phyloP scores from a whole-genome alignment of 2,797 vertebrate species.

The Scarus forsteni region DNA sequence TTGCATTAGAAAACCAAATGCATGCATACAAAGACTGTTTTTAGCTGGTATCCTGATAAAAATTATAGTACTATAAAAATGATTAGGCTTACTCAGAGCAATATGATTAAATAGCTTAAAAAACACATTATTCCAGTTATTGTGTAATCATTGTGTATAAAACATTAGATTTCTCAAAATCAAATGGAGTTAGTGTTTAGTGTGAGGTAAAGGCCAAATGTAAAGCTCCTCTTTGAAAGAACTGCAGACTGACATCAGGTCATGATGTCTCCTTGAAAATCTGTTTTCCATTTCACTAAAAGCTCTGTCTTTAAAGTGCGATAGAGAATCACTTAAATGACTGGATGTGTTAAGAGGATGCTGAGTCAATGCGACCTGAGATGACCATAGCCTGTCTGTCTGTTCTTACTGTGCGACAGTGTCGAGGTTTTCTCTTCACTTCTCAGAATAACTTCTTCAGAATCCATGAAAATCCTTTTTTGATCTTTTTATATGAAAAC shows the following conservation, averaged over 20 bases:
- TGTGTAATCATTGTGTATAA: too few relatives aligned
- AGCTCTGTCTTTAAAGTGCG: constrained; percentile 9
- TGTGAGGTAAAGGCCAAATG: background rate
- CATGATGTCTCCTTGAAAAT: constrained; percentile 11
- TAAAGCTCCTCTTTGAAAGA: background rate
- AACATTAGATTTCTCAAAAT: too few relatives aligned
- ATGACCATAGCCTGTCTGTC: constrained; percentile 1
- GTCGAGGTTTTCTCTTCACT: constrained; percentile 14
- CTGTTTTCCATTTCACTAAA: constrained; percentile 21
- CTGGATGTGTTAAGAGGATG: background rate
- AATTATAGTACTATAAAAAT: background rate
- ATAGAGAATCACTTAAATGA: background rate
- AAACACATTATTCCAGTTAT: too few relatives aligned
- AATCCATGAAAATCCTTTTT: constrained; percentile 9
- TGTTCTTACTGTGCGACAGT: background rate
- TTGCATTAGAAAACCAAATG: background rate
- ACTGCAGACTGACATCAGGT: constrained; percentile 1
- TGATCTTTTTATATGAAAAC: background rate
- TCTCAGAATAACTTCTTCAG: constrained; percentile 1
- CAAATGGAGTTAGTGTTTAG: background rate
- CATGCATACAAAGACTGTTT: background rate
- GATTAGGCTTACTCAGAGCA: background rate
- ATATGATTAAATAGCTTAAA: background rate
- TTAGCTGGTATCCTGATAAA: background rate
- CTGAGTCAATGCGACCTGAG: constrained; percentile 5